Base-by-base conservation (phyloP, 1,140 invertebrate species). In the Chironomus tepperi region DNA sequence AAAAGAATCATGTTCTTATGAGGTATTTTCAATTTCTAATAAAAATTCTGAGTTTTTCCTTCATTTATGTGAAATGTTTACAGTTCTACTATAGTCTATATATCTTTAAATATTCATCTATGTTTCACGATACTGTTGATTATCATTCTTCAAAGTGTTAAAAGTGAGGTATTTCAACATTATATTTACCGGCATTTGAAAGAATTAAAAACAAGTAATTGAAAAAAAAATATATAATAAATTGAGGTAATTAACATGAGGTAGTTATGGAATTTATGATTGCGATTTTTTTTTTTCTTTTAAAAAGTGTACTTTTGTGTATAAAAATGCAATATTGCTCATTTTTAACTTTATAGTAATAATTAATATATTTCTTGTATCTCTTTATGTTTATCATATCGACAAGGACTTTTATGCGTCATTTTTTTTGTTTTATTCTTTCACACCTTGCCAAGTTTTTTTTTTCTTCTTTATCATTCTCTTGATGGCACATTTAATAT, bases 241-340 rank as follows among this genome's bases (percentile, higher is more conserved):
- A 34, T 34, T 34, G 24, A 34, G 24, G 24, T 34, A 34, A 34
- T 34, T 34, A 34, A 34, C 24, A 34, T 34, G 24, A 34, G 24
- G 24, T 34, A 34, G 24, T 34, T 34, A 34, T 15, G 9, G n/a
- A 57, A 57, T 57, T 57, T 57, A n/a, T 57, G 9, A 12, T 5
- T n/a, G 47, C 8, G 15, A 47, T 47, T 47, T 47, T 47, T 47
- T 43, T 47, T 47, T 47, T 47, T 7, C 8, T 47, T 57, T 57
- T 57, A 57, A 15, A 15, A n/a, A 57, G 47, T 57, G 47, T 57
- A n/a, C 15, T 19, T 19, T 19, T 70, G 16, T 70, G 16, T 70
- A 70, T 70, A 21, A 70, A 70, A 70, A 70, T 70, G 65, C 65
- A 70, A 70, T 70, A 70, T 70, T 70, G 65, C 65, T 70, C 65